phyloP scores from a whole-genome alignment of 2,888 invertebrate genomes.

The Caradrina clavipalpis region DNA sequence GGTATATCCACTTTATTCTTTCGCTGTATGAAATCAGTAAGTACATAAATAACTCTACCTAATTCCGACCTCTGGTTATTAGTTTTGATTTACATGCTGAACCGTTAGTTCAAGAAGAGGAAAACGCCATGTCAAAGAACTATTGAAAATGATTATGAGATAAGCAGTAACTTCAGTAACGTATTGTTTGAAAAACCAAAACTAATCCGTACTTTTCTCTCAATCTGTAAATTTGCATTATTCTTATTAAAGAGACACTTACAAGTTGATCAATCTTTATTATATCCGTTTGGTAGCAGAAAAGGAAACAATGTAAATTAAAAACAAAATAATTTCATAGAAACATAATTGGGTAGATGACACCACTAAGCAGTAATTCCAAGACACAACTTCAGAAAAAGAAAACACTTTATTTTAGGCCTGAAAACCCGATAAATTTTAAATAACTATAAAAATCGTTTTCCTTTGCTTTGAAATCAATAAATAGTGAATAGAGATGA shows the following conservation, averaged over 20 bases:
- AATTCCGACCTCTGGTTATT: too few relatives aligned
- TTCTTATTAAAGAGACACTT: slow-evolving; percentile 50
- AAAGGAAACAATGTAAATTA: slow-evolving; percentile 51
- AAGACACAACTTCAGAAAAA: too few relatives aligned
- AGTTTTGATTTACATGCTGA: slow-evolving; percentile 19
- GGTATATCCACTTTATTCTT: too few relatives aligned
- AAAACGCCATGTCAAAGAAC: slow-evolving; percentile 2
- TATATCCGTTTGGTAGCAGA: slow-evolving; percentile 66
- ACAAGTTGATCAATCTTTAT: slow-evolving; percentile 67
- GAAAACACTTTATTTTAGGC: too few relatives aligned
- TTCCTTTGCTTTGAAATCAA: too few relatives aligned
- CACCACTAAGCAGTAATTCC: too few relatives aligned
- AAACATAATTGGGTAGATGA: too few relatives aligned
- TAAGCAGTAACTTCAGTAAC: slow-evolving; percentile 29
- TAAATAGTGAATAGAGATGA: too few relatives aligned
- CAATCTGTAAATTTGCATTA: background rate
- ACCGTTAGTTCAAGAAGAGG: background rate
- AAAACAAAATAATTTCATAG: slow-evolving; percentile 11
- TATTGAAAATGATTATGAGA: slow-evolving; percentile 29
- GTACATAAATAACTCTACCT: too few relatives aligned
- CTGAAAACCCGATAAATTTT: too few relatives aligned
- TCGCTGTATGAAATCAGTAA: too few relatives aligned
- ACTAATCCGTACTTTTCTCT: slow-evolving; percentile 20
- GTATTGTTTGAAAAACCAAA: slow-evolving; percentile 19
- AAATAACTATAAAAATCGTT: too few relatives aligned